Evolutionary conservation across 2,888 invertebrate genomes (phyloP), one percentile per base, ranked within the genome.

Genomic region (Abscondita cerata): DNA sequence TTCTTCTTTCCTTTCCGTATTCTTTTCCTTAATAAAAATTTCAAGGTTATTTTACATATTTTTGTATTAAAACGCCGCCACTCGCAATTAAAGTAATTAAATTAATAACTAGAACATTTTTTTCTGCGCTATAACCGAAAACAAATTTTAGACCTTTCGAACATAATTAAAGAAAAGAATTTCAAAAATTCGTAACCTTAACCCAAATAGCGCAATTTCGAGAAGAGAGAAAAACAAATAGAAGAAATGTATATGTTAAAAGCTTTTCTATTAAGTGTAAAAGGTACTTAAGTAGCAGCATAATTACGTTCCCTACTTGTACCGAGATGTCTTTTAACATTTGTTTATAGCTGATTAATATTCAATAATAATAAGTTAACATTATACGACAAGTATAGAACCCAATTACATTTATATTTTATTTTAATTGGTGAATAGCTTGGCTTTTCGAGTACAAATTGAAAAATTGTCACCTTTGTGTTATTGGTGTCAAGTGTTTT

Each of bases 401-500:
- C 46, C 44, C 25, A 34, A 44, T 58, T 62, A 44, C 62, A 58
- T 62, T 44, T 40, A 16, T 58, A 62, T 58, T 25, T n/a, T 6
- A 6, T 25, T 25, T 25, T 25, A 25, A 25, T 25, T 25, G 25
- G n/a, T n/a, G n/a, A 2, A 6, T 25, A 6, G 25, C 6, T 36
- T 36, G 11, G 25, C 41, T 31, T 25, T 52, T 16, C 9, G 13
- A 18, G 31, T 38, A 47, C 56, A 16, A 54, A 60, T 50, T 69
- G 67, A 70, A 72, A 72, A 70, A 72, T 71, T 66, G 67, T 62
- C 61, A 53, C 64, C 63, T 60, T 70, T 72, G 69, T 67, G 68
- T 68, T 67, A 66, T 65, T 62, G 68, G 75, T 73, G 73, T 74
- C 74, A 70, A 71, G 70, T 75, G 71, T 70, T 74, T 68, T 59